Evolutionary conservation across 2,888 invertebrate species (phyloP).

Genomic region (Sphaerophoria taeniata): DNA sequence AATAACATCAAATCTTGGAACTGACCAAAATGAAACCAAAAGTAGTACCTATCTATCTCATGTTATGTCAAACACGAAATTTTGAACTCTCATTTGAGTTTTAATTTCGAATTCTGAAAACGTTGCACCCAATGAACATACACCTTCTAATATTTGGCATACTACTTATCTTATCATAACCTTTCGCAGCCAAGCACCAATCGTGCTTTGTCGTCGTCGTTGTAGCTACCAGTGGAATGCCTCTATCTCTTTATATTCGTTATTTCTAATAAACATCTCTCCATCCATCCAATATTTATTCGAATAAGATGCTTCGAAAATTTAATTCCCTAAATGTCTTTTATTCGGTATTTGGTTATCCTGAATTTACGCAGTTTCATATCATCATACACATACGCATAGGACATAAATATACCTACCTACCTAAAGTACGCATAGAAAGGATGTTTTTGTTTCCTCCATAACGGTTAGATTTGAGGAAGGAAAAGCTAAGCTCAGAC

Average conservation of each 20-base stretch:
- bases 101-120: too few species aligned
- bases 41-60: too few species aligned
- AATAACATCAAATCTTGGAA: too few species aligned
- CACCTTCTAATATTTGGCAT: conserved; percentile 35
- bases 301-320: conserved; percentile 42
- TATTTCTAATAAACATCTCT: background rate
- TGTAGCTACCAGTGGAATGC: too few species aligned
- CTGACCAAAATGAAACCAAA: too few species aligned
- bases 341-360: conserved; percentile 57
- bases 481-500: background rate
- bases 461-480: background rate
- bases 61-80: background rate
- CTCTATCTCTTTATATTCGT: background rate
- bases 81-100: too few species aligned
- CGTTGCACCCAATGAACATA: conserved; percentile 51
- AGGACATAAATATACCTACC: background rate
- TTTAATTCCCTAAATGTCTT: conserved; percentile 68
- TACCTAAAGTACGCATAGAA: too few species aligned
- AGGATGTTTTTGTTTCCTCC: background rate
- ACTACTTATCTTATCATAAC: background rate
- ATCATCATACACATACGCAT: background rate
- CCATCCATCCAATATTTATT: background rate
- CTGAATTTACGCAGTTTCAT: conserved; percentile 45
- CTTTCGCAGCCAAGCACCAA: background rate
- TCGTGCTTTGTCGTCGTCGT: too few species aligned